Evolutionary conservation across 2,888 invertebrate species (phyloP).

Genomic region (Parelbella ahira): DNA sequence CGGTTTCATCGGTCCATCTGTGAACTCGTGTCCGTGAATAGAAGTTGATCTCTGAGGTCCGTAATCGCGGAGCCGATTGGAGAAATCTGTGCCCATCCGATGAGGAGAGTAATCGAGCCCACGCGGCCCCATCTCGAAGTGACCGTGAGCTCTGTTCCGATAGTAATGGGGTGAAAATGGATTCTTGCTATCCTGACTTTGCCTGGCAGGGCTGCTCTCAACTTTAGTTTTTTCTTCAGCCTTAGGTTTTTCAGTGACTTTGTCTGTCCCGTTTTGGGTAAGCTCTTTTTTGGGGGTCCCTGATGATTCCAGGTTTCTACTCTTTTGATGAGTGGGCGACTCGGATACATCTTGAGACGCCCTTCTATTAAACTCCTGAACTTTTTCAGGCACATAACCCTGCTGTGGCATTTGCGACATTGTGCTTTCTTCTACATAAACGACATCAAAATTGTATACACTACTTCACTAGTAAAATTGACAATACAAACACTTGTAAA

Average conservation of each 20-base stretch:
- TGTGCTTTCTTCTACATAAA: slow-evolving; percentile 39
- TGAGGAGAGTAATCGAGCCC: slow-evolving; percentile 74
- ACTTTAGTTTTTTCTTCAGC: slow-evolving; percentile 46
- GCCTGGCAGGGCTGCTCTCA: slow-evolving; percentile 43
- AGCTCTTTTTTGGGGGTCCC: slow-evolving; percentile 51
- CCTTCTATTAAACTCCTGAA: slow-evolving; percentile 67
- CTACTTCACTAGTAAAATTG: slow-evolving; percentile 39
- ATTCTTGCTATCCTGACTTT: slow-evolving; percentile 58
- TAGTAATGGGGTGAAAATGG: slow-evolving; percentile 69
- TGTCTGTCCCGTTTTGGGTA: slow-evolving; percentile 38
- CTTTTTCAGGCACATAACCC: slow-evolving; percentile 68
- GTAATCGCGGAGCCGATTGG: slow-evolving; percentile 63
- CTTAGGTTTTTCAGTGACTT: slow-evolving; percentile 32
- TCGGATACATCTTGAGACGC: slow-evolving; percentile 65
- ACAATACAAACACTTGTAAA: slow-evolving; percentile 51
- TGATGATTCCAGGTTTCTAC: slow-evolving; percentile 26
- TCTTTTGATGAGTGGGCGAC: slow-evolving; percentile 38
- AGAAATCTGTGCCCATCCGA: slow-evolving; percentile 62
- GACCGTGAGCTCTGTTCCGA: slow-evolving; percentile 61
- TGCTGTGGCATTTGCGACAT: slow-evolving; percentile 71
- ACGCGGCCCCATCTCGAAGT: slow-evolving; percentile 75
- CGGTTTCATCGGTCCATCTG: slow-evolving; percentile 62
- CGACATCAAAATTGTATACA: slow-evolving; percentile 48
- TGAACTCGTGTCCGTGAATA: slow-evolving; percentile 71
- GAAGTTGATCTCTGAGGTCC: slow-evolving; percentile 71